Percentiles rank a stretch among this genome's conserved stretches.
phyloP scores from a whole-genome alignment of 2,797 vertebrate genomes.

The Garrulus glandarius region DNA sequence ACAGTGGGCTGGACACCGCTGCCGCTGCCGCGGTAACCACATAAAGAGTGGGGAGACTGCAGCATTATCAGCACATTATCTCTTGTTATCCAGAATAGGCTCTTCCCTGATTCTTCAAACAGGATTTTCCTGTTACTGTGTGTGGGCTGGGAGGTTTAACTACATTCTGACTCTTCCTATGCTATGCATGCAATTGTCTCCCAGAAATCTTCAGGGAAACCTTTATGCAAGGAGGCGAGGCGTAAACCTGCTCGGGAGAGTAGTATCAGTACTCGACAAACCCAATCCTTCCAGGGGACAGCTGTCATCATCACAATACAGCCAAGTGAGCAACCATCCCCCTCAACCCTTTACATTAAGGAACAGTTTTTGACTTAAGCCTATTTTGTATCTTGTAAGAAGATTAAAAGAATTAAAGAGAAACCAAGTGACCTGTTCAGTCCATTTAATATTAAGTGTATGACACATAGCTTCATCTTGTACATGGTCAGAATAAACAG shows the following conservation, averaged over 20 bases:
- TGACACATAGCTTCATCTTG: background rate
- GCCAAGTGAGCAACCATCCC: fast-evolving
- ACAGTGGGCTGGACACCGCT: background rate
- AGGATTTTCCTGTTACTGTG: conserved; percentile 58
- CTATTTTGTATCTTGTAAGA: conserved; percentile 19
- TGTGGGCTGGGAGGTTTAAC: conserved; percentile 18
- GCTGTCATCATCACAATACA: background rate
- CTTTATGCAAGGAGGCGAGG: background rate
- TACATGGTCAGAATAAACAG: background rate
- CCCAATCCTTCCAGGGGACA: background rate
- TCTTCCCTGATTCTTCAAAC: conserved; percentile 15
- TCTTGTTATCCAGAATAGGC: background rate
- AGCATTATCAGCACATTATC: background rate
- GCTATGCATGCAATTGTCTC: background rate
- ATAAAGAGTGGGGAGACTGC: background rate
- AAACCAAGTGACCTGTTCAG: background rate
- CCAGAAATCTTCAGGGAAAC: background rate
- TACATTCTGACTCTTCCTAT: conserved; percentile 7
- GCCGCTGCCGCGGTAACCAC: background rate
- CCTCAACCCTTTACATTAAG: background rate
- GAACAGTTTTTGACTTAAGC: conserved; percentile 24
- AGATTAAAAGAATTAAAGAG: conserved; percentile 45
- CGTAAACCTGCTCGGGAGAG: background rate
- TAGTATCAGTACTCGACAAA: background rate
- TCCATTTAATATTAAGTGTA: background rate